Percentiles rank a stretch among this genome's conserved stretches.
Evolutionary conservation across 2,113 vertebrate genomes (phyloP).

Genomic region (Antechinus flavipes): DNA sequence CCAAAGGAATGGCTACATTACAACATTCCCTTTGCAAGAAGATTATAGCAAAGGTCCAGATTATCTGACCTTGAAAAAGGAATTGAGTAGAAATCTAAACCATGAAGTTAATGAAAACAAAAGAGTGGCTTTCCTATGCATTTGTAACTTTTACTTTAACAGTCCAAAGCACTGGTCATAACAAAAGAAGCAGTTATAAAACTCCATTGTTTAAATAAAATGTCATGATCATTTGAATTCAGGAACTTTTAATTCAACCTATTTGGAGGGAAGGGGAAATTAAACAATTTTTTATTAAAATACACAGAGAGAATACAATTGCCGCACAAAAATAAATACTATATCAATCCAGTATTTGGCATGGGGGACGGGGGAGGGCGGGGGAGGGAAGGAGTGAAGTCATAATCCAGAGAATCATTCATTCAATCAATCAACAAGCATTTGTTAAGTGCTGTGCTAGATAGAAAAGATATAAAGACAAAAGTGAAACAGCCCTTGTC

Average conservation of each 20-base stretch:
- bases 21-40: not conserved
- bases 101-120: not conserved
- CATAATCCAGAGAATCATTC: not conserved
- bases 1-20: not conserved
- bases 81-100: not conserved
- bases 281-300: conserved; percentile 28
- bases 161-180: conserved; percentile 36
- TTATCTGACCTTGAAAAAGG: not conserved
- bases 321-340: conserved; percentile 33
- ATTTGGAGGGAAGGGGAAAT: not conserved
- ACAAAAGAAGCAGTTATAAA: conserved; percentile 52
- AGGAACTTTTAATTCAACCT: conserved; percentile 33
- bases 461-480: not conserved
- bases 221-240: conserved; percentile 61
- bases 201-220: conserved; percentile 49
- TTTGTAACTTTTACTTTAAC: conserved; percentile 37
- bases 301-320: not conserved
- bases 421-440: not conserved
- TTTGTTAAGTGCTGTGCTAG: not conserved
- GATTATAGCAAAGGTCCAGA: not conserved
- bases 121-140: conserved; percentile 6
- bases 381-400: not conserved
- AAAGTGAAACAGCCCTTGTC: not conserved
- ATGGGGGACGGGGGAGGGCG: too few relatives aligned
- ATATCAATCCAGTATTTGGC: not conserved